phyloP scores from a whole-genome alignment of 2,113 vertebrate species.

The Triplophysa rosa region DNA sequence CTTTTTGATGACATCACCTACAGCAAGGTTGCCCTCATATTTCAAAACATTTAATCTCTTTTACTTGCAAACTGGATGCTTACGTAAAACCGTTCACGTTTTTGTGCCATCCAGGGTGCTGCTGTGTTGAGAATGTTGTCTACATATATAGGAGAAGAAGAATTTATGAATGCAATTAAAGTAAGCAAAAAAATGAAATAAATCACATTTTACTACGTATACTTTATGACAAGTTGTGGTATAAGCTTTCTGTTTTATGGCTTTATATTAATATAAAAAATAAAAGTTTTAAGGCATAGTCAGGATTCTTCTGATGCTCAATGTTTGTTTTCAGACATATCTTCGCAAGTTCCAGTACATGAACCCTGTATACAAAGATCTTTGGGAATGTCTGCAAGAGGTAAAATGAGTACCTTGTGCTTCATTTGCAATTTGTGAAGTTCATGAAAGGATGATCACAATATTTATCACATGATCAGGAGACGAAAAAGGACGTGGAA shows the following conservation, averaged over 20 bases:
- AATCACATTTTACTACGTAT: slow-evolving; percentile 54
- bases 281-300: background rate
- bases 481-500: background rate
- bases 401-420: slow-evolving; percentile 49
- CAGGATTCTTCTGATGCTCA: background rate
- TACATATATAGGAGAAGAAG: slow-evolving; percentile 28
- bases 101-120: slow-evolving; percentile 60
- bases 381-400: slow-evolving; percentile 67
- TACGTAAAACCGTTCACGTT: background rate
- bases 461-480: slow-evolving; percentile 53
- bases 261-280: background rate
- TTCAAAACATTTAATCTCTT: background rate
- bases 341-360: slow-evolving; percentile 51
- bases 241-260: background rate
- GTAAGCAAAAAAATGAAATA: slow-evolving; percentile 62
- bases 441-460: background rate
- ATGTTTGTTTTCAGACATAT: slow-evolving; percentile 61
- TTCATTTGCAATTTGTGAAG: background rate
- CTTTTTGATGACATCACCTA: slow-evolving; percentile 70
- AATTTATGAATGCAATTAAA: slow-evolving; percentile 62
- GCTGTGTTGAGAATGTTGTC: slow-evolving; percentile 73
- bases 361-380: slow-evolving; percentile 59
- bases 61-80: background rate
- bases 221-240: background rate
- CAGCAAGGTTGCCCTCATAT: slow-evolving; percentile 65